Base-by-base conservation (phyloP, 2,888 invertebrate species). In the Drosophila robusta region DNA sequence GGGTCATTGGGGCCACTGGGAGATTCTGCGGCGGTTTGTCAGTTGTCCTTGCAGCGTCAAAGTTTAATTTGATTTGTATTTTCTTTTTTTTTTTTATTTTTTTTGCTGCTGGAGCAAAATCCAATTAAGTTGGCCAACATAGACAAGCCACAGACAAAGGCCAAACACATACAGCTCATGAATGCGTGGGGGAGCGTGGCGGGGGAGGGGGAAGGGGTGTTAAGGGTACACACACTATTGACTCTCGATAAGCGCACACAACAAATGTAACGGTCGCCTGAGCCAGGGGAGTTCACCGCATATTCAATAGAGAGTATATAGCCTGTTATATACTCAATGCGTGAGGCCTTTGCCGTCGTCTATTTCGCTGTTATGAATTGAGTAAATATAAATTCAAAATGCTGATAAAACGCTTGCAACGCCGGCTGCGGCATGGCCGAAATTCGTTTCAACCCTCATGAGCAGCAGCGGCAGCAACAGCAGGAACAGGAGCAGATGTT, bases 401-500 rank as follows among this genome's bases (percentile, higher is more conserved):
- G 78, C 86, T 83, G 86, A 84, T 89, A 87, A 88, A 81, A 56
- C 70, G 45, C 36, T 66, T 55, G 70, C 47, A 67, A 68, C 24
- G 83, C 84, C 87, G 80, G 83, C 88, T 87, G 87, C 85, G 70
- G 56, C 70, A 55, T 46, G 55, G 70, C 56, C 58, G 62, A 50
- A 70, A 67, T 71, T 63, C 60, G 60, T 81, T 89, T 89, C 90
- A 89, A 89, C 89, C 89, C 89, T 73, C 78, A 57, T 55, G 34
- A 50, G 60, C 38, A 22, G 42, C 42, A 29, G 42, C 42, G 41
- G 55, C 51, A 54, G 65, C 49, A 55, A 66, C 75, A 90, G 55
- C 51, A 54, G 65, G 51, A 55, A 66, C 75, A 90, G 90, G 85
- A 90, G 91, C 90, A 91, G 90, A 90, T 90, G 90, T 90, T 90